These are phyloP conservation scores for Eulemur rubriventer DNA, from an alignment of 2,797 vertebrate genomes.

Conservation along the genomic window DNA sequence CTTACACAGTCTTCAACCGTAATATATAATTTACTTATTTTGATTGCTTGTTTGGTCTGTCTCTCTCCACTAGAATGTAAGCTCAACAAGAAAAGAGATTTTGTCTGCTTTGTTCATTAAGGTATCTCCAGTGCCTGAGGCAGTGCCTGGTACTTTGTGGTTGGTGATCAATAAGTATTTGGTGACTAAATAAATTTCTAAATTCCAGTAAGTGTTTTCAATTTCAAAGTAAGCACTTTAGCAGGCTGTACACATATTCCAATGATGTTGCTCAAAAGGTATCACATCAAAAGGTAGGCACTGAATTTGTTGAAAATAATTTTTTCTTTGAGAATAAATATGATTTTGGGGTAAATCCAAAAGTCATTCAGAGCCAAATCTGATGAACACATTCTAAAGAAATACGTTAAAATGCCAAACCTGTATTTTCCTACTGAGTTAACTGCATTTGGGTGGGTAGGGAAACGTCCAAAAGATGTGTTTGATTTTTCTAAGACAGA, in stretches of 20 bases:
- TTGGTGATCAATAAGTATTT: neutral
- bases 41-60: neutral
- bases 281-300: neutral
- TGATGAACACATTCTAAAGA: neutral
- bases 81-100: neutral
- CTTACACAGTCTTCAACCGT: neutral
- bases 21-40: neutral
- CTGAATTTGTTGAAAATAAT: constrained; percentile 13
- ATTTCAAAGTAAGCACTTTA: neutral
- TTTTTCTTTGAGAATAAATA: constrained; percentile 19
- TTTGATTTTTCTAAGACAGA: constrained; percentile 20
- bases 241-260: neutral
- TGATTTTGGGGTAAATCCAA: neutral
- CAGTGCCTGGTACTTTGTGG: neutral
- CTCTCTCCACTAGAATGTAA: neutral
- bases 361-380: constrained; percentile 18
- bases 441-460: neutral
- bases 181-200: constrained; percentile 1
- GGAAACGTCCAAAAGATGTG: constrained; percentile 17
- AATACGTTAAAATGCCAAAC: constrained; percentile 30
- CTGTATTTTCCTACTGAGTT: constrained; percentile 2
- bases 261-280: neutral
- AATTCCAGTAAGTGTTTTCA: neutral
- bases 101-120: neutral
- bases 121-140: neutral